Percentiles rank a stretch among this genome's conserved stretches.
Evolutionary conservation across 1,140 invertebrate species (phyloP).

Genomic region (Halyomorpha halys): DNA sequence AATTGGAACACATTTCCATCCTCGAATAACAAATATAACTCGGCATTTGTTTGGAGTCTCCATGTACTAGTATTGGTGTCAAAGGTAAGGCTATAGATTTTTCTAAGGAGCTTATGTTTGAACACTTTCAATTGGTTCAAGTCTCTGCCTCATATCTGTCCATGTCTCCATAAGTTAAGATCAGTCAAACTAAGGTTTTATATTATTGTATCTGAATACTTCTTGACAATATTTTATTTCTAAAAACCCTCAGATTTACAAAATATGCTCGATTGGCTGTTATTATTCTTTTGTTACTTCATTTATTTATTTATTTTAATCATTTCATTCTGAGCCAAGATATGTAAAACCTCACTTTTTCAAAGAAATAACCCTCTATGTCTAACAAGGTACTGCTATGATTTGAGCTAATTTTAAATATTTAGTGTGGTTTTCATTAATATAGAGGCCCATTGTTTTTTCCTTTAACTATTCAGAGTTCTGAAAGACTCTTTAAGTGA

Average conservation of each 20-base stretch:
- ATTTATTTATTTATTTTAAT: too few relatives aligned
- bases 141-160: too few relatives aligned
- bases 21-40: too few relatives aligned
- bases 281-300: not conserved
- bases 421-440: not conserved
- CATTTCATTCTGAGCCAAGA: not conserved
- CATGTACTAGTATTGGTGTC: too few relatives aligned
- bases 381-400: not conserved
- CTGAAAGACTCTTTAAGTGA: not conserved
- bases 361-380: not conserved
- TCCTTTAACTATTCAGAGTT: not conserved
- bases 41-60: too few relatives aligned
- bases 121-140: too few relatives aligned
- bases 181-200: not conserved
- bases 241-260: not conserved
- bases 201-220: not conserved
- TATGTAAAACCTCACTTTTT: not conserved
- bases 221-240: not conserved
- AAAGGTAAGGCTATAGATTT: too few relatives aligned
- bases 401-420: not conserved
- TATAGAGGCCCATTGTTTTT: not conserved
- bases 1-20: too few relatives aligned
- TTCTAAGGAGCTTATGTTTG: too few relatives aligned
- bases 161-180: too few relatives aligned
- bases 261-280: not conserved